These are phyloP conservation scores for Melinaea marsaeus DNA, from an alignment of 2,888 invertebrate species.

Conservation along the genomic window DNA sequence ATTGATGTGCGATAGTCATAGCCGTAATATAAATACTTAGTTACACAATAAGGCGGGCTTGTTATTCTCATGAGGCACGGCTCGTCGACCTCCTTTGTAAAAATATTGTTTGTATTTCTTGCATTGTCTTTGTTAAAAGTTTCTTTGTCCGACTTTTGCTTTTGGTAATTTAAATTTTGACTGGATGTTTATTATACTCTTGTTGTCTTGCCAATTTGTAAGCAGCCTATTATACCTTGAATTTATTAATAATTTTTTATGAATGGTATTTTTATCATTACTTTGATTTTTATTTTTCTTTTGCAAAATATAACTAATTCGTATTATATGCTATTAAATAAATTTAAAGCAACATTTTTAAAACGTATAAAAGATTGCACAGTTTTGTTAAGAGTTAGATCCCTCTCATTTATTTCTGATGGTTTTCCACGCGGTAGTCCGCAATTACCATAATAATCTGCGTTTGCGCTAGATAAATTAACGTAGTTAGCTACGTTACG, in stretches of 20 bases:
- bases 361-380: conserved; percentile 8
- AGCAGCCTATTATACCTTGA: not conserved
- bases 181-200: not conserved
- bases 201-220: conserved; percentile 4
- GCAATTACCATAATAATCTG: conserved; percentile 45
- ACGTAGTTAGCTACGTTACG: conserved; percentile 26
- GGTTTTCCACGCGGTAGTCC: conserved; percentile 32
- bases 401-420: conserved; percentile 23
- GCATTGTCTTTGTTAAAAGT: conserved; percentile 20
- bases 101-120: conserved; percentile 23
- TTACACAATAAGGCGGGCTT: conserved; percentile 1
- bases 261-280: too few species aligned
- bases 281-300: too few species aligned
- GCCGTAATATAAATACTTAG: not conserved
- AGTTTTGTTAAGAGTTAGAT: conserved; percentile 23
- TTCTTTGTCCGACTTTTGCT: conserved; percentile 14
- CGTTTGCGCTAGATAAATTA: conserved; percentile 39
- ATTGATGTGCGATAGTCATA: too few species aligned
- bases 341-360: not conserved
- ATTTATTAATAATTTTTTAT: too few species aligned
- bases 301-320: too few species aligned
- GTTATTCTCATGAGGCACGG: conserved; percentile 25
- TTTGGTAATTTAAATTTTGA: conserved; percentile 13
- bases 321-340: not conserved
- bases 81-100: conserved; percentile 23